phyloP scores from a whole-genome alignment of 2,113 vertebrate species.

The Syngnathus scovelli region DNA sequence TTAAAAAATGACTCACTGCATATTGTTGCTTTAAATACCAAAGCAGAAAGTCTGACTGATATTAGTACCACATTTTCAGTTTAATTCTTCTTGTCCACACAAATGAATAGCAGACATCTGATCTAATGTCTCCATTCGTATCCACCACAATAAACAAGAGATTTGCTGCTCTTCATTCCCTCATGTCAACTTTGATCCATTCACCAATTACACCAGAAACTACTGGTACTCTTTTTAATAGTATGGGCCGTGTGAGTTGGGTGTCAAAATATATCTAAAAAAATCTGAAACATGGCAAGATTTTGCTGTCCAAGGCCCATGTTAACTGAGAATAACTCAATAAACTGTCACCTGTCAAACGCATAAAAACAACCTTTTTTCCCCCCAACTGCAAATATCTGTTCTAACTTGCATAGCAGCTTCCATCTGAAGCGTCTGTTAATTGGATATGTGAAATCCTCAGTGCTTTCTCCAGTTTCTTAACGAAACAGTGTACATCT shows the following conservation, averaged over 20 bases:
- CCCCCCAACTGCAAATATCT: not conserved
- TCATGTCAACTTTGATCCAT: slow-evolving; percentile 59
- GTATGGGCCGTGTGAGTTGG: slow-evolving; percentile 33
- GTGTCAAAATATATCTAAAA: slow-evolving; percentile 41
- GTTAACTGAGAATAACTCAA: not conserved
- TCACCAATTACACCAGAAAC: slow-evolving; percentile 52
- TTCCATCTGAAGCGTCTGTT: not conserved
- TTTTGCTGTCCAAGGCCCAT: not conserved
- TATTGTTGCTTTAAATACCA: not conserved
- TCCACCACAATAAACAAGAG: slow-evolving; percentile 53
- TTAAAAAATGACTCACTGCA: not conserved
- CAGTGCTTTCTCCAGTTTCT: not conserved
- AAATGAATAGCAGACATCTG: slow-evolving; percentile 21
- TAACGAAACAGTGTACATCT: not conserved
- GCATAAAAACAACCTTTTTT: slow-evolving; percentile 1
- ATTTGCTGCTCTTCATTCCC: slow-evolving; percentile 61
- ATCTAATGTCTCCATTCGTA: slow-evolving; percentile 15
- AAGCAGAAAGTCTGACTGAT: not conserved
- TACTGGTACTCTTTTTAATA: slow-evolving; percentile 8
- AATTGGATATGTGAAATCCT: not conserved
- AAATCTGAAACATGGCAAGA: slow-evolving; percentile 22
- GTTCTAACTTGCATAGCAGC: not conserved
- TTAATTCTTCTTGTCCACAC: slow-evolving; percentile 17
- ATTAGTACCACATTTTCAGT: not conserved
- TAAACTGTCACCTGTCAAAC: not conserved